Conservation (phyloP, 2,888 invertebrate species). For the Leptinotarsa juncta region DNA sequence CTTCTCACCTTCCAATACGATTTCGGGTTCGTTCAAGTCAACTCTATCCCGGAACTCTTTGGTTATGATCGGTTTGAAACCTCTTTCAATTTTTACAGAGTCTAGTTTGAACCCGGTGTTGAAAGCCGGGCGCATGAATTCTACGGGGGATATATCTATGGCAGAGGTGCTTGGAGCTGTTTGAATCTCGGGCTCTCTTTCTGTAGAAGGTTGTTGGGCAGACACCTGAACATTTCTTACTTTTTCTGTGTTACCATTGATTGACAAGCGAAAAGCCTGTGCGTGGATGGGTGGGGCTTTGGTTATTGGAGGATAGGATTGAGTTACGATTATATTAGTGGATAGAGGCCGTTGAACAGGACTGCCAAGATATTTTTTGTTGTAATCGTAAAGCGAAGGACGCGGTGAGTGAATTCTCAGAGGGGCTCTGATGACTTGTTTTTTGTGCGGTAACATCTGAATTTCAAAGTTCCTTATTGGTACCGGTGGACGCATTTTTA, state of each 20-base stretch:
- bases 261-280: slow-evolving; percentile 29
- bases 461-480: slow-evolving; percentile 34
- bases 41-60: slow-evolving; percentile 71
- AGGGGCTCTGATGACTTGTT: slow-evolving; percentile 22
- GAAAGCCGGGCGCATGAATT: slow-evolving; percentile 67
- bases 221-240: slow-evolving; percentile 59
- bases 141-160: slow-evolving; percentile 36
- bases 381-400: slow-evolving; percentile 21
- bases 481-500: slow-evolving; percentile 7
- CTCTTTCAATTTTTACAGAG: slow-evolving; percentile 84
- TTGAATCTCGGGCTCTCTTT: slow-evolving; percentile 55
- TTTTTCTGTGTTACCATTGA: slow-evolving; percentile 31
- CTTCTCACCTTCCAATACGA: slow-evolving; percentile 68
- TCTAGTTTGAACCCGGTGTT: slow-evolving; percentile 85
- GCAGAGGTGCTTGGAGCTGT: slow-evolving; percentile 47
- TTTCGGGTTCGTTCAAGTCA: slow-evolving; percentile 60
- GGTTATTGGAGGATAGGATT: slow-evolving; percentile 29
- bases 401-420: background rate
- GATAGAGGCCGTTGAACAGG: background rate
- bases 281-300: slow-evolving; percentile 36
- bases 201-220: slow-evolving; percentile 60
- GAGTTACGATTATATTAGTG: slow-evolving; percentile 10
- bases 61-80: slow-evolving; percentile 81
- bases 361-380: slow-evolving; percentile 10
- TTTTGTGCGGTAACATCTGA: slow-evolving; percentile 32